Percentiles rank a stretch among this genome's conserved stretches.
These are phyloP conservation scores for Lerista edwardsae DNA, from an alignment of 2,797 vertebrate species.

Conservation along the genomic window DNA sequence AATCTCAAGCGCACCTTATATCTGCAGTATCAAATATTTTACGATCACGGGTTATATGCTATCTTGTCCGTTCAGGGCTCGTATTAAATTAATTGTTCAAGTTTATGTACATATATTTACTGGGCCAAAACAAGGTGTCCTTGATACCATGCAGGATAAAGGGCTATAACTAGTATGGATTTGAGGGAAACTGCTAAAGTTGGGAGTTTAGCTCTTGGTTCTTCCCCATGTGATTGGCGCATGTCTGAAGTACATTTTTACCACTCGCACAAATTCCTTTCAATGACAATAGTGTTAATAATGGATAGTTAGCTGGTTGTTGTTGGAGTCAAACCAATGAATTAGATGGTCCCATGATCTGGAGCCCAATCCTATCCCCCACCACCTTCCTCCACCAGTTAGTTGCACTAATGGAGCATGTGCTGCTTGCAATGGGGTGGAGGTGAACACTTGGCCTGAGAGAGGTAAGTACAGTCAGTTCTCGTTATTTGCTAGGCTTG, in stretches of 20 bases:
- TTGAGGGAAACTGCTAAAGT: not conserved
- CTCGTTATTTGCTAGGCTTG: too few species aligned
- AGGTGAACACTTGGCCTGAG: too few species aligned
- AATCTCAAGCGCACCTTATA: not conserved
- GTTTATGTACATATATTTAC: not conserved
- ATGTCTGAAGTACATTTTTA: not conserved
- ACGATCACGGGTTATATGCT: not conserved
- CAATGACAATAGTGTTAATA: not conserved
- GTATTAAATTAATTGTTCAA: not conserved
- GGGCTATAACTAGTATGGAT: too few species aligned
- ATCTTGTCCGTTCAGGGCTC: not conserved
- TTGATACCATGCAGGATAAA: not conserved
- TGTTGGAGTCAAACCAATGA: not conserved
- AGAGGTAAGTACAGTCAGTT: too few species aligned
- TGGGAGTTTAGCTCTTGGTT: not conserved
- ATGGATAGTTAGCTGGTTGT: not conserved
- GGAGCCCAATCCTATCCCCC: too few species aligned
- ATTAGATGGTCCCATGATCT: not conserved
- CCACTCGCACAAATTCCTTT: not conserved
- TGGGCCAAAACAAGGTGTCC: not conserved
- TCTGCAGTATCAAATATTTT: not conserved
- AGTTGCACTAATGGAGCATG: too few species aligned
- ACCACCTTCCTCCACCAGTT: too few species aligned
- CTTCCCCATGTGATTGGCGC: not conserved
- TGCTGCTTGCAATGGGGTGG: too few species aligned